These are phyloP conservation scores for Trichogramma pretiosum DNA, from an alignment of 1,140 invertebrate genomes.

Conservation along the genomic window DNA sequence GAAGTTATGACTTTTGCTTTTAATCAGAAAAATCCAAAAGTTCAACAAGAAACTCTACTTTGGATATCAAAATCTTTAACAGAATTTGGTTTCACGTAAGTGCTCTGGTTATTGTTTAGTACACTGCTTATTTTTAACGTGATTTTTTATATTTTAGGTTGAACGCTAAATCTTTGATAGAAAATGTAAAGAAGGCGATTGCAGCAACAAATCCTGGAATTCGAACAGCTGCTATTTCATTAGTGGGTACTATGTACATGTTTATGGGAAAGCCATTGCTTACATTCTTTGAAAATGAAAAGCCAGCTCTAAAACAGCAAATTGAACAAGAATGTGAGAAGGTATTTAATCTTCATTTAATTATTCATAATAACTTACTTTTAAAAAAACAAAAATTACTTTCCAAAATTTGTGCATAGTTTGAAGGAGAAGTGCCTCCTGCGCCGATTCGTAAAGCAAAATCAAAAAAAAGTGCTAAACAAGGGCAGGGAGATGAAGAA, in stretches of 20 bases:
- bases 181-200: conserved; percentile 74
- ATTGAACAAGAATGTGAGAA: conserved; percentile 84
- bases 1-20: conserved; percentile 68
- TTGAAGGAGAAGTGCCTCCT: conserved; percentile 60
- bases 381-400: conserved; percentile 5
- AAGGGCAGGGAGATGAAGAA: conserved; percentile 43
- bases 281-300: conserved; percentile 79
- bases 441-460: conserved; percentile 57
- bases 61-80: conserved; percentile 71
- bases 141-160: conserved; percentile 47
- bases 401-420: conserved; percentile 26
- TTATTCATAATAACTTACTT: neutral
- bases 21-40: conserved; percentile 85
- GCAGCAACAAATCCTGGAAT: conserved; percentile 76
- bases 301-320: conserved; percentile 72
- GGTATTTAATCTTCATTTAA: conserved; percentile 29
- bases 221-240: conserved; percentile 60
- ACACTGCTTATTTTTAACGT: neutral
- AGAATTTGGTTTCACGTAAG: conserved; percentile 76
- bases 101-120: conserved; percentile 15
- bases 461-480: conserved; percentile 35
- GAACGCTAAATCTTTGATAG: conserved; percentile 70
- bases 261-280: conserved; percentile 71
- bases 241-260: conserved; percentile 66
- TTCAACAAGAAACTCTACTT: conserved; percentile 72